Conservation (phyloP, 2,797 vertebrate genomes). For the Danio aesculapii region DNA sequence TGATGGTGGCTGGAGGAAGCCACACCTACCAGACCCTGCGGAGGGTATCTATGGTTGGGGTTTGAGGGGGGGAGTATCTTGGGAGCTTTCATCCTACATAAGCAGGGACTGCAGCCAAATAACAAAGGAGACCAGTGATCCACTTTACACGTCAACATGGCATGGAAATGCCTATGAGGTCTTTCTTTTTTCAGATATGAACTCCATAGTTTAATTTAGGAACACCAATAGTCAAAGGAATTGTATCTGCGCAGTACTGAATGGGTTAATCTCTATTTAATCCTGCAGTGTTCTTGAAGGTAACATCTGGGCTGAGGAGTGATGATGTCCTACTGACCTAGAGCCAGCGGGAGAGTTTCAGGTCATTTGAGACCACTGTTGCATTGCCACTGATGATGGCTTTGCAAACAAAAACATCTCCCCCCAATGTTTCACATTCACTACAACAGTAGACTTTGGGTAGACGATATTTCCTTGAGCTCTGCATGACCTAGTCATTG, state of each 20-base stretch:
- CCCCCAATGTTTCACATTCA: too few relatives aligned
- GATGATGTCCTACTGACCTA: neutral
- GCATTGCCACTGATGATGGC: neutral
- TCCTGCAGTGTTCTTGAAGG: neutral
- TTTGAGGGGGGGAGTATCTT: neutral
- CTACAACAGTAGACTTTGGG: too few relatives aligned
- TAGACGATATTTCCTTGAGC: too few relatives aligned
- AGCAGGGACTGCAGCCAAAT: neutral
- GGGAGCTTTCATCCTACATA: neutral
- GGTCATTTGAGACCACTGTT: neutral
- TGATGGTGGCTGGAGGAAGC: neutral
- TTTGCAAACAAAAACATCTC: neutral
- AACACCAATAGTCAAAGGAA: neutral
- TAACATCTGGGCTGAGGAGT: neutral
- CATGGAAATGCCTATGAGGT: neutral
- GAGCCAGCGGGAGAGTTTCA: neutral
- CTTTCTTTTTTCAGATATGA: neutral
- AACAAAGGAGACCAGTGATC: constrained; percentile 1
- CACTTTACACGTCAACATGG: neutral
- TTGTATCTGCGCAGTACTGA: neutral
- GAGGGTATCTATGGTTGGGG: constrained; percentile 15
- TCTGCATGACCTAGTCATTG: too few relatives aligned
- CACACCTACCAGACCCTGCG: constrained; percentile 30
- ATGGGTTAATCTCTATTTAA: neutral
- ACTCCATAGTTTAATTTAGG: neutral